Percentiles rank a stretch among this genome's conserved stretches.
Conservation (phyloP, 2,797 vertebrate genomes). For the Xenopus petersii region DNA sequence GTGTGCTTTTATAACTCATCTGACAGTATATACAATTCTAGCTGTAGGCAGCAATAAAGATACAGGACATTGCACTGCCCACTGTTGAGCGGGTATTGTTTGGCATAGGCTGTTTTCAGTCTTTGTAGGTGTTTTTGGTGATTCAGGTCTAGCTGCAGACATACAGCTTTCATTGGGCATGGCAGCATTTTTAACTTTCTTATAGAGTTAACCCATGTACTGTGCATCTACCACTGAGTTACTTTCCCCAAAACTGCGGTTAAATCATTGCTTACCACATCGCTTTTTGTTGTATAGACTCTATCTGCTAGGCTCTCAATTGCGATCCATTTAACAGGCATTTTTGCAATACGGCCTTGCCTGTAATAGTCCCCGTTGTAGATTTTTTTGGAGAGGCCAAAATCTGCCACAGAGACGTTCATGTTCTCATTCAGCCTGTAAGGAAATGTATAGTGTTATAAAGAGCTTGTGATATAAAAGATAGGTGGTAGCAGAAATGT, state of each 20-base stretch:
- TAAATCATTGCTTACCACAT: slow-evolving; percentile 72
- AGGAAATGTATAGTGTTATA: not conserved
- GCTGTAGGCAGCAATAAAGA: too few relatives aligned
- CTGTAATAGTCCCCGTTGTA: slow-evolving; percentile 91
- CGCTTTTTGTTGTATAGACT: slow-evolving; percentile 89
- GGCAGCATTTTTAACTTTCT: too few relatives aligned
- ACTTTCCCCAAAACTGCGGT: not conserved
- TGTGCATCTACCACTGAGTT: too few relatives aligned
- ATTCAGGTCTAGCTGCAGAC: too few relatives aligned
- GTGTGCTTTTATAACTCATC: too few relatives aligned
- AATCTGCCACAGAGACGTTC: slow-evolving; percentile 89
- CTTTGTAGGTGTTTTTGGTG: too few relatives aligned
- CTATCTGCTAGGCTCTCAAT: slow-evolving; percentile 89
- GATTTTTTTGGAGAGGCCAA: slow-evolving; percentile 92
- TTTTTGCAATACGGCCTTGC: slow-evolving; percentile 89
- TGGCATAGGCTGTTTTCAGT: too few relatives aligned
- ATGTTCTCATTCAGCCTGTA: slow-evolving; percentile 89
- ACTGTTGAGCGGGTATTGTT: too few relatives aligned
- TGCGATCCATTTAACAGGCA: slow-evolving; percentile 94
- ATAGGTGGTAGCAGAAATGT: not conserved
- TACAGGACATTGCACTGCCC: too few relatives aligned
- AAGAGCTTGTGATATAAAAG: not conserved
- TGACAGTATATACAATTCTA: too few relatives aligned
- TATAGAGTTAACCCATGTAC: too few relatives aligned
- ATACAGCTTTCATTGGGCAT: too few relatives aligned